phyloP scores from a whole-genome alignment of 35 echinoderm and acorn worm genomes.

The Holothuria glaberrima region DNA sequence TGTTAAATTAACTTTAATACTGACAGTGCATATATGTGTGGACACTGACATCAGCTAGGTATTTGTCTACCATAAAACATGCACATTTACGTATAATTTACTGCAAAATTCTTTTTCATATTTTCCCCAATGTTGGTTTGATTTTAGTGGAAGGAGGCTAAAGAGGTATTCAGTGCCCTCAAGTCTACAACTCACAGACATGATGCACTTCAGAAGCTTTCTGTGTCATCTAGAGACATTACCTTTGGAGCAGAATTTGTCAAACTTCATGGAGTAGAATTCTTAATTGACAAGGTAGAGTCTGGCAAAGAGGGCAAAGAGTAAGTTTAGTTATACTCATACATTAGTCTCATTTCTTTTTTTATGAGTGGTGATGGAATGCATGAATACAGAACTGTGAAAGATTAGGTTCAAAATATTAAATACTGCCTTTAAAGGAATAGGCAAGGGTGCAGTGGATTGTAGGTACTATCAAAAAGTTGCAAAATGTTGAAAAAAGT shows the following conservation, averaged over 20 bases:
- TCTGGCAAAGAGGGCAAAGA: constrained; percentile 56
- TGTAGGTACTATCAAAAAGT: too few relatives aligned
- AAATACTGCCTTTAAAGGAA: too few relatives aligned
- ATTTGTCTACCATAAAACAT: too few relatives aligned
- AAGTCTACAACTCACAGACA: constrained; percentile 32
- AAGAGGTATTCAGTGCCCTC: constrained; percentile 35
- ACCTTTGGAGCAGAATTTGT: constrained; percentile 51
- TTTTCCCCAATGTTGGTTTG: background rate
- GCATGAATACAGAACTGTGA: too few relatives aligned
- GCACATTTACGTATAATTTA: too few relatives aligned
- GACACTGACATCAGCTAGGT: background rate
- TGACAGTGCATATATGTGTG: background rate
- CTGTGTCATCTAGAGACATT: background rate
- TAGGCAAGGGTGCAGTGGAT: too few relatives aligned
- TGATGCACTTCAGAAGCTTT: constrained; percentile 22
- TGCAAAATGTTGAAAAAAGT: too few relatives aligned
- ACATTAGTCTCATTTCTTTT: too few relatives aligned
- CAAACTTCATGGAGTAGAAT: constrained; percentile 43
- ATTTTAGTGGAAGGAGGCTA: constrained; percentile 50
- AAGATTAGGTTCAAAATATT: too few relatives aligned
- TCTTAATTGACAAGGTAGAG: constrained; percentile 27
- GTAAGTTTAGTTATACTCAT: background rate
- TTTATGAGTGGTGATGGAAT: too few relatives aligned
- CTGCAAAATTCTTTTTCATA: too few relatives aligned
- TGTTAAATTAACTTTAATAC: too few relatives aligned